Evolutionary conservation across 2,797 vertebrate species (phyloP).

Genomic region (Taenioides sp.): DNA sequence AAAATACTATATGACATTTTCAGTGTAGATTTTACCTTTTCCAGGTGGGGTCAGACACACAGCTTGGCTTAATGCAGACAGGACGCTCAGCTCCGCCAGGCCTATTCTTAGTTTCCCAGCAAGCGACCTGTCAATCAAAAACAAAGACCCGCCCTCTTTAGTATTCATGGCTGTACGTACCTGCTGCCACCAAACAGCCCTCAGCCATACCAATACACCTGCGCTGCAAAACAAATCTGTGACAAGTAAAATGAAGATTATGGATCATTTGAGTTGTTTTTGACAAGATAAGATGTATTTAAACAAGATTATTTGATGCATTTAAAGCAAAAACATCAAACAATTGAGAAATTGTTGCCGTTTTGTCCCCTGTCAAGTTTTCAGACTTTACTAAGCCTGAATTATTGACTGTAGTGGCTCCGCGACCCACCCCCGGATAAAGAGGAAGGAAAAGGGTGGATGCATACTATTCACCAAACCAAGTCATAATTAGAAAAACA

Average conservation of each 20-base stretch:
- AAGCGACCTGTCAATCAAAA: slow-evolving; percentile 80
- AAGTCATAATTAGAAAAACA: too few species aligned
- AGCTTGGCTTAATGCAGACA: slow-evolving; percentile 84
- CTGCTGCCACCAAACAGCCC: slow-evolving; percentile 21
- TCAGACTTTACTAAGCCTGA: too few species aligned
- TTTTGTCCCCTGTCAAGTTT: too few species aligned
- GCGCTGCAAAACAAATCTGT: not conserved
- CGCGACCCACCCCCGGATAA: too few species aligned
- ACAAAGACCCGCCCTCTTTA: slow-evolving; percentile 29
- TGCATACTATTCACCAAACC: too few species aligned
- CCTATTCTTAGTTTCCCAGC: slow-evolving; percentile 90
- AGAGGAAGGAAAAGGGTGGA: too few species aligned
- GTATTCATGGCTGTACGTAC: not conserved
- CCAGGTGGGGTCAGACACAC: slow-evolving; percentile 86
- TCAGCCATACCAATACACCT: slow-evolving; percentile 5
- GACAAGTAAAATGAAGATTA: not conserved
- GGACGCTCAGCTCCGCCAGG: slow-evolving; percentile 88
- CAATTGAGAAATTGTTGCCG: too few species aligned
- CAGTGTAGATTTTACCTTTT: slow-evolving; percentile 76
- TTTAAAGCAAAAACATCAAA: too few species aligned
- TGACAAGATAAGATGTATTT: too few species aligned
- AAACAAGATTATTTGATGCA: too few species aligned
- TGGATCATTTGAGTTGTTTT: too few species aligned
- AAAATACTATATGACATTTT: not conserved
- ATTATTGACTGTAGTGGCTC: too few species aligned